These are phyloP conservation scores for Oreonectes daqikongensis DNA, from an alignment of 2,797 vertebrate genomes.

Conservation along the genomic window DNA sequence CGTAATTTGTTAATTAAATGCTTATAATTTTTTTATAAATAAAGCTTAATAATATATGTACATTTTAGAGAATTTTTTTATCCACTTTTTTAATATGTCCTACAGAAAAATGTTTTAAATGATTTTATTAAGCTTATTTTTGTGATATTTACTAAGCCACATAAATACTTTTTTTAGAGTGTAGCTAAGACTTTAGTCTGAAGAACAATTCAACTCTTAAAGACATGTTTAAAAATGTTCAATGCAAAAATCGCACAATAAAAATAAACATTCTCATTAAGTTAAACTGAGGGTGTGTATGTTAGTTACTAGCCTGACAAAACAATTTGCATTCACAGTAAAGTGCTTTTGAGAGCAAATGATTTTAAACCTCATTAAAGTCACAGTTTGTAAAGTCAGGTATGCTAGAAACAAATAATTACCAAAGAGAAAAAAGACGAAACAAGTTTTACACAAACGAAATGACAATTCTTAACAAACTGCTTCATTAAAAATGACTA, in stretches of 20 bases:
- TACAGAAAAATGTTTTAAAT: no score
- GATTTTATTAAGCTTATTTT: no score
- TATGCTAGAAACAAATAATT: constrained; percentile 85
- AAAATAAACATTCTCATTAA: constrained; percentile 35
- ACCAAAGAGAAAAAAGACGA: constrained; percentile 65
- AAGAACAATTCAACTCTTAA: no score
- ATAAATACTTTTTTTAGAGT: no score
- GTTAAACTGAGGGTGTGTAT: constrained; percentile 43
- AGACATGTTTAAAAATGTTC: no score
- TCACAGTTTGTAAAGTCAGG: constrained; percentile 80
- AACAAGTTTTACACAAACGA: constrained; percentile 83
- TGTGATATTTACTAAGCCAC: no score
- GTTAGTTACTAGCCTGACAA: constrained; percentile 47
- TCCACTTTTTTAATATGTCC: no score
- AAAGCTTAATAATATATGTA: no score
- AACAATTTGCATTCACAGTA: constrained; percentile 72
- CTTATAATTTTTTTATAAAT: no score
- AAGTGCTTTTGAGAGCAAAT: constrained; percentile 72
- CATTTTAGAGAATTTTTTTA: no score
- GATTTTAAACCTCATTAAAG: constrained; percentile 86
- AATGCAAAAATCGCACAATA: not conserved
- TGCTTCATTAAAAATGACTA: constrained; percentile 81
- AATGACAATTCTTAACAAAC: constrained; percentile 82
- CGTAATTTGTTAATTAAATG: no score
- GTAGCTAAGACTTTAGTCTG: no score